These are phyloP conservation scores for Galerucella nymphaeae DNA, from an alignment of 2,888 invertebrate species.

Conservation along the genomic window DNA sequence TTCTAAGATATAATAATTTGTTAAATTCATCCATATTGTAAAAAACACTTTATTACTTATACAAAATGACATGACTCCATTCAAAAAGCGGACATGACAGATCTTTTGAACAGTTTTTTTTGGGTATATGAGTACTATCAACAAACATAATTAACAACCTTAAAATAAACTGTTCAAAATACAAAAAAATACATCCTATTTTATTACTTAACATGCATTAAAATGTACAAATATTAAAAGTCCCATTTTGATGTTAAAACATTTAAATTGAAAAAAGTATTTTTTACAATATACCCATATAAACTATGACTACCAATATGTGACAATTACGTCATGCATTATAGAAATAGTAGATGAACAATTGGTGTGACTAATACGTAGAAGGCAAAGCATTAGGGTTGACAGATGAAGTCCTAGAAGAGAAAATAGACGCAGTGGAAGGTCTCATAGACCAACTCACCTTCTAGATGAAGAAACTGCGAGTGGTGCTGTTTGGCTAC, in stretches of 20 bases:
- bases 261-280: not conserved
- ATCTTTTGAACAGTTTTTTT: not conserved
- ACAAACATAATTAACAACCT: no score
- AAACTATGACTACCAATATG: not conserved
- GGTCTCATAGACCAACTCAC: no score
- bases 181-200: not conserved
- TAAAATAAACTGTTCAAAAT: not conserved
- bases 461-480: no score
- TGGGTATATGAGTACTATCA: no score
- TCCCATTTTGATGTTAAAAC: not conserved
- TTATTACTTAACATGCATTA: not conserved
- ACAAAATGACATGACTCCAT: not conserved
- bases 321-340: not conserved
- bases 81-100: not conserved
- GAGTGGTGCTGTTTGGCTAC: no score
- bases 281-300: not conserved
- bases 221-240: not conserved
- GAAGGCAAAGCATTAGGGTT: no score
- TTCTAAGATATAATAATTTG: not conserved
- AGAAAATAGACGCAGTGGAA: no score
- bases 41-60: not conserved
- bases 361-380: not conserved
- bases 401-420: no score
- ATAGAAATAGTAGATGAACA: not conserved
- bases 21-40: conserved; percentile 4